A percentile compares a stretch with the other conserved stretches of the same genome.
phyloP scores from a whole-genome alignment of 1,140 invertebrate genomes.

The Drosophila jambulina region DNA sequence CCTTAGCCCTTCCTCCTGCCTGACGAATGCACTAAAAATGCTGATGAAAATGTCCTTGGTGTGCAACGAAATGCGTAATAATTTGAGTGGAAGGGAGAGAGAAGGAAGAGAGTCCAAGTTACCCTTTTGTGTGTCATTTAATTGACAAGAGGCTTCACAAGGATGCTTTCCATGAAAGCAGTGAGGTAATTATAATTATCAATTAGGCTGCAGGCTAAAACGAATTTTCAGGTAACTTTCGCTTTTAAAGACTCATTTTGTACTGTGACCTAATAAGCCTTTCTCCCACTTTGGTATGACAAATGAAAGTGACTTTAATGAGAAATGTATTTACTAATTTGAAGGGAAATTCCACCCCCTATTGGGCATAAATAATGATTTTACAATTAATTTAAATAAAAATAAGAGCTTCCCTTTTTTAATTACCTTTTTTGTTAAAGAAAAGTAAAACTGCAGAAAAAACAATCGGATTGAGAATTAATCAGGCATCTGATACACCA shows the following conservation, averaged over 20 bases:
- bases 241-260: neutral
- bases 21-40: slow-evolving; percentile 42
- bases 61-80: slow-evolving; percentile 26
- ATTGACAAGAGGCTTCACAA: slow-evolving; percentile 19
- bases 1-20: slow-evolving; percentile 12
- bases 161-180: slow-evolving; percentile 1
- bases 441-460: neutral
- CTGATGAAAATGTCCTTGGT: slow-evolving; percentile 48
- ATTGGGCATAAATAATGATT: neutral
- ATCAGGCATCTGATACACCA: neutral
- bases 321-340: neutral
- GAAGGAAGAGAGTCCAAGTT: neutral
- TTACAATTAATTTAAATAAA: slow-evolving; percentile 37
- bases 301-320: slow-evolving; percentile 21
- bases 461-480: neutral
- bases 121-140: slow-evolving; percentile 29
- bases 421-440: neutral
- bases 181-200: slow-evolving; percentile 20
- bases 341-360: slow-evolving; percentile 1
- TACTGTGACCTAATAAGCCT: neutral
- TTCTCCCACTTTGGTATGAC: neutral
- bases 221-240: slow-evolving; percentile 2
- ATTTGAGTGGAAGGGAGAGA: neutral
- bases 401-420: neutral
- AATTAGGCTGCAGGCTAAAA: slow-evolving; percentile 5